A percentile compares a stretch with the other conserved stretches of the same genome.
Conservation (phyloP, 2,888 invertebrate species). For the Falcaria lacertinaria region DNA sequence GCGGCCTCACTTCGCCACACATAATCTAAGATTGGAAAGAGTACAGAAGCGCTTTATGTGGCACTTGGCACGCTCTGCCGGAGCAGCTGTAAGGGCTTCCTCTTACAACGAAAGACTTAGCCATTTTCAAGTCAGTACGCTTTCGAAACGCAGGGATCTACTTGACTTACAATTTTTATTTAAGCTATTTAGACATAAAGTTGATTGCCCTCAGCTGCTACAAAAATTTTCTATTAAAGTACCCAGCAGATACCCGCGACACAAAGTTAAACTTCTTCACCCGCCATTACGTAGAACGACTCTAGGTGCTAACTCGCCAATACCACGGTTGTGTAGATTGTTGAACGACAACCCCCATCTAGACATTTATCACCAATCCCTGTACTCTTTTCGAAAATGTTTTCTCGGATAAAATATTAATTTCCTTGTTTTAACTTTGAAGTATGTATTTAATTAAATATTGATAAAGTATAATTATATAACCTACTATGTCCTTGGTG, state of each 20-base stretch:
- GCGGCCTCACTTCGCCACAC: slow-evolving; percentile 1
- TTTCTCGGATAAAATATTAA: no score
- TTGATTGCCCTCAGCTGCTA: background rate
- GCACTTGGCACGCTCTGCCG: background rate
- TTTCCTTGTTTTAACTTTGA: no score
- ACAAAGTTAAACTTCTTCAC: background rate
- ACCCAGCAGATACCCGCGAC: no score
- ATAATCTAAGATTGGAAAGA: background rate
- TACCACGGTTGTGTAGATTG: background rate
- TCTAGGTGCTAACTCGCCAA: no score
- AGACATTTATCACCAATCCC: no score
- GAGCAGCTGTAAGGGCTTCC: background rate
- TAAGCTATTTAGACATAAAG: background rate
- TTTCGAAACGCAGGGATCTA: background rate
- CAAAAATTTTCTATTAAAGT: background rate
- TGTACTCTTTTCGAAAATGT: no score
- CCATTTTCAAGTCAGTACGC: background rate
- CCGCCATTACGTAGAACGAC: background rate
- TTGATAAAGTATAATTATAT: no score
- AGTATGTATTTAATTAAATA: no score
- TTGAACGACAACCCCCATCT: background rate
- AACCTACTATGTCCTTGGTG: no score
- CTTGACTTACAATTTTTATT: background rate
- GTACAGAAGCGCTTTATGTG: slow-evolving; percentile 1
- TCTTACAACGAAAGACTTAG: background rate